Evolutionary conservation across 2,888 invertebrate genomes (phyloP).

Genomic region (Perizoma flavofasciatum): DNA sequence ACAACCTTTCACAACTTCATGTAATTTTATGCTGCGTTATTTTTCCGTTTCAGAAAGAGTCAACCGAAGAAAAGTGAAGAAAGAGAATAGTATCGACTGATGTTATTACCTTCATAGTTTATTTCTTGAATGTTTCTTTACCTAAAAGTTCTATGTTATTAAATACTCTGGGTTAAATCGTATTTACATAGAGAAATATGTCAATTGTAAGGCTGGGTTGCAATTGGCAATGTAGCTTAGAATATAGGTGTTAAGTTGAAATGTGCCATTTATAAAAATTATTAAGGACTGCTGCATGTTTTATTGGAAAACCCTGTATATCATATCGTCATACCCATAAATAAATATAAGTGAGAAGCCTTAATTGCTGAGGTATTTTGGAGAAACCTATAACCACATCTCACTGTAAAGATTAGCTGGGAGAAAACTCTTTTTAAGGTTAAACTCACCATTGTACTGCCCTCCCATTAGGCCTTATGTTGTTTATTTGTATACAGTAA

Average conservation of each 20-base stretch:
- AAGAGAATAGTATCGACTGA: slow-evolving; percentile 59
- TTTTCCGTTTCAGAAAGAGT: slow-evolving; percentile 65
- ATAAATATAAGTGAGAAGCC: too few relatives aligned
- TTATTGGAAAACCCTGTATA: slow-evolving; percentile 14
- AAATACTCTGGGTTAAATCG: slow-evolving; percentile 57
- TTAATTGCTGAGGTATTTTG: too few relatives aligned
- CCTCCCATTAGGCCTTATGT: too few relatives aligned
- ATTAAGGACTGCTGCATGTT: slow-evolving; percentile 32
- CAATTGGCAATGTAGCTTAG: slow-evolving; percentile 65
- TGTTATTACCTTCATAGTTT: slow-evolving; percentile 43
- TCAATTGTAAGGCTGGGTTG: slow-evolving; percentile 81
- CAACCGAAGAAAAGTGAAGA: slow-evolving; percentile 62
- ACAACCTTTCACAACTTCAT: too few relatives aligned
- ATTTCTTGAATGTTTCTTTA: slow-evolving; percentile 35
- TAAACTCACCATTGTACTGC: too few relatives aligned
- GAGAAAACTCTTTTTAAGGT: too few relatives aligned
- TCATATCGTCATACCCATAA: too few relatives aligned
- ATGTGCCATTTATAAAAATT: slow-evolving; percentile 61
- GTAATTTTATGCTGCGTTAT: not conserved
- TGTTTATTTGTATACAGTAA: too few relatives aligned
- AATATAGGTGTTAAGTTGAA: slow-evolving; percentile 58
- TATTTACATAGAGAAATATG: slow-evolving; percentile 46
- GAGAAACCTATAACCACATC: too few relatives aligned
- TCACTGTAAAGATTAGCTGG: too few relatives aligned
- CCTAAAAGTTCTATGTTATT: slow-evolving; percentile 43